Conservation (phyloP, 1,140 invertebrate genomes). For the Aricia agestis region DNA sequence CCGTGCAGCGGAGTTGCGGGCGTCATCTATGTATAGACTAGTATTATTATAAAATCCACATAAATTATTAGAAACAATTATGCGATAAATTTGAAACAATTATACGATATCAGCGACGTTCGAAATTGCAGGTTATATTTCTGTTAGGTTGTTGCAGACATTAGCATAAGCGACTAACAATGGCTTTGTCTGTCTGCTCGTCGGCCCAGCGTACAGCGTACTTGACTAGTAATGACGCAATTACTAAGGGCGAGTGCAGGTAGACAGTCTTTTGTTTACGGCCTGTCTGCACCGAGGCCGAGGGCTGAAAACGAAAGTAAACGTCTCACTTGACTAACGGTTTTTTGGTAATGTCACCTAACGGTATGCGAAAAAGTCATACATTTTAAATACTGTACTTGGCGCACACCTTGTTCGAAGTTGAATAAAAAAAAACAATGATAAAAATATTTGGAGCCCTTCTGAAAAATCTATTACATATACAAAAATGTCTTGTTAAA, state of each 20-base stretch:
- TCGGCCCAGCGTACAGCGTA: conserved; percentile 44
- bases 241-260: conserved; percentile 21
- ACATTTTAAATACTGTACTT: too few relatives aligned
- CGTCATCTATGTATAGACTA: too few relatives aligned
- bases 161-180: conserved; percentile 71
- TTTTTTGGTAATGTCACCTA: not conserved
- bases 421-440: too few relatives aligned
- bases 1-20: too few relatives aligned
- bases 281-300: not conserved
- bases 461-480: too few relatives aligned
- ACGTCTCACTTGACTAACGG: not conserved
- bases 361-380: too few relatives aligned
- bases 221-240: conserved; percentile 38
- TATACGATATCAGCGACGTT: not conserved
- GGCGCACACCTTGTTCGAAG: too few relatives aligned
- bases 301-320: not conserved
- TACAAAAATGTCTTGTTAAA: too few relatives aligned
- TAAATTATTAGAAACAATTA: too few relatives aligned
- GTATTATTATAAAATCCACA: too few relatives aligned
- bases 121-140: conserved; percentile 18
- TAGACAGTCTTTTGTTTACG: not conserved
- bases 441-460: too few relatives aligned
- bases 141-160: conserved; percentile 37
- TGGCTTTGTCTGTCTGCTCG: conserved; percentile 66
- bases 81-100: too few relatives aligned